Percentiles rank a stretch among this genome's conserved stretches.
These are phyloP conservation scores for Cantharis flavilabris DNA, from an alignment of 2,888 invertebrate species.

Conservation along the genomic window DNA sequence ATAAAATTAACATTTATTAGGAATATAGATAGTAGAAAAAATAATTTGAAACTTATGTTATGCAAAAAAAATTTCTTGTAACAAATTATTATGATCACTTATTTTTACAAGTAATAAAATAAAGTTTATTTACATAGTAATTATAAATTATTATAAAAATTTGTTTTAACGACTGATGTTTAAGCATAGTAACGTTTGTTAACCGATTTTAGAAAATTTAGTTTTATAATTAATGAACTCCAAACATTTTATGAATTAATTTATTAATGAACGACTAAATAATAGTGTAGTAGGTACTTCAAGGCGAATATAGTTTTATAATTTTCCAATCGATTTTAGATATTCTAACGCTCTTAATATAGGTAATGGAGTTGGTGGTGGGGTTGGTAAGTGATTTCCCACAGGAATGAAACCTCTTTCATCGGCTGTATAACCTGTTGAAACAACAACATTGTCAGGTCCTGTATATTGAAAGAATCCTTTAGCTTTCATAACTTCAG, in stretches of 20 bases:
- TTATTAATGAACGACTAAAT: neutral
- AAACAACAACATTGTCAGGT: conserved; percentile 63
- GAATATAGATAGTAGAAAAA: neutral
- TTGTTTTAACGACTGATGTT: neutral
- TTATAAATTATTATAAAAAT: neutral
- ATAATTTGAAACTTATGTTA: neutral
- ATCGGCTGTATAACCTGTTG: conserved; percentile 65
- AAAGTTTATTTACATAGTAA: no score
- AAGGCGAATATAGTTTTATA: conserved; percentile 5
- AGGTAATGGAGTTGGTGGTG: conserved; percentile 49
- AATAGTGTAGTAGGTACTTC: neutral
- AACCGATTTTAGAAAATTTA: neutral
- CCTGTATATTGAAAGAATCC: conserved; percentile 73
- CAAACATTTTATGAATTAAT: neutral
- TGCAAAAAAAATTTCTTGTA: neutral
- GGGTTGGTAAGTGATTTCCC: conserved; percentile 59
- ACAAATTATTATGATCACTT: neutral
- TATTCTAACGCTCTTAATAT: conserved; percentile 42
- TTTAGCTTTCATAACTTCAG: conserved; percentile 64
- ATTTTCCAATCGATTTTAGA: conserved; percentile 27
- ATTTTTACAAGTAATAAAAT: neutral
- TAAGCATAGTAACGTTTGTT: neutral
- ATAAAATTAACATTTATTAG: neutral
- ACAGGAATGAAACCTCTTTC: conserved; percentile 63
- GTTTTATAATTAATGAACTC: neutral